phyloP scores from a whole-genome alignment of 2,113 vertebrate species.

The Pelmatolapia mariae region DNA sequence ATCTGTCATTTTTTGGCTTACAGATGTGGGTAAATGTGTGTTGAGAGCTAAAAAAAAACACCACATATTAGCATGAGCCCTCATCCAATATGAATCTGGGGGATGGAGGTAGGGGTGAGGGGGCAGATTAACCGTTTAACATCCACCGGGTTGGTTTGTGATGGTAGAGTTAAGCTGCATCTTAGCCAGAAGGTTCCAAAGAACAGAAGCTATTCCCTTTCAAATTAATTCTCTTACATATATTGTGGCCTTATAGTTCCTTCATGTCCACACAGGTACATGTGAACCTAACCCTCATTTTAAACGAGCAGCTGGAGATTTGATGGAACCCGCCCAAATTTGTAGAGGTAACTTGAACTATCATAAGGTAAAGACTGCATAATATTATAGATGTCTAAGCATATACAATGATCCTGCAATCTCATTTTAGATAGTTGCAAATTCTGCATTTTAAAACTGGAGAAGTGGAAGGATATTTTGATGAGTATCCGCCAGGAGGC shows the following conservation, averaged over 20 bases:
- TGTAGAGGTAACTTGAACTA: conserved; percentile 6
- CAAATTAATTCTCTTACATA: background rate
- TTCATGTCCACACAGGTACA: background rate
- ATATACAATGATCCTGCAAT: background rate
- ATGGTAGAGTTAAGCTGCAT: background rate
- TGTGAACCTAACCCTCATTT: background rate
- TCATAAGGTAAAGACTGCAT: background rate
- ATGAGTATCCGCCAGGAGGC: background rate
- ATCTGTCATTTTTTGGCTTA: conserved; percentile 26
- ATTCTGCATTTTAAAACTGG: background rate
- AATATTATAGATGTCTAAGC: background rate
- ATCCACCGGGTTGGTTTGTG: background rate
- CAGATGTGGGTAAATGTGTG: background rate
- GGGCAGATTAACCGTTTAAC: background rate
- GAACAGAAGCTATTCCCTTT: background rate
- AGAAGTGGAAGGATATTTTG: background rate
- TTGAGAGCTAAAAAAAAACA: background rate
- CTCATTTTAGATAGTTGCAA: background rate
- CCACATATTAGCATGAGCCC: background rate
- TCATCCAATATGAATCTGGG: background rate
- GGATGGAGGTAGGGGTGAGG: background rate
- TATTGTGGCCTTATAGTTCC: background rate
- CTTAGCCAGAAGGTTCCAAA: background rate
- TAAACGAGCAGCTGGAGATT: background rate
- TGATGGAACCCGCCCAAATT: background rate